Evolutionary conservation across 1,140 invertebrate species (phyloP).

Genomic region (Anthonomus grandis): DNA sequence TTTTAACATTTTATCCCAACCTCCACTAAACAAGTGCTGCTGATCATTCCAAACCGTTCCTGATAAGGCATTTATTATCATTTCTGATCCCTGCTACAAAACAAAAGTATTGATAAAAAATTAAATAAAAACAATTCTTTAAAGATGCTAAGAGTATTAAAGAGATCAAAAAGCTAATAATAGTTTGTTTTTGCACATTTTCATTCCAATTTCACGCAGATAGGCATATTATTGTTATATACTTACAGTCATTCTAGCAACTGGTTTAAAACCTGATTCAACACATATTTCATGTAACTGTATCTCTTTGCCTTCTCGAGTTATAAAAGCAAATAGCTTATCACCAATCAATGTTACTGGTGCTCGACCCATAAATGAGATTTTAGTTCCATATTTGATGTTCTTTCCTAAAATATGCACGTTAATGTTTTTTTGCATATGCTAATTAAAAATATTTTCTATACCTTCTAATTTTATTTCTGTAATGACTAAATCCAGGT

Average conservation of each 20-base stretch:
- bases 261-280: conserved; percentile 19
- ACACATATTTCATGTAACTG: conserved; percentile 41
- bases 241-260: conserved; percentile 21
- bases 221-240: too few species aligned
- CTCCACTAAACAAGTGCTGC: conserved; percentile 47
- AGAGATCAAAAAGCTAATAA: too few species aligned
- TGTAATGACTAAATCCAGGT: conserved; percentile 49
- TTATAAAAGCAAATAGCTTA: conserved; percentile 42
- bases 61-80: conserved; percentile 49
- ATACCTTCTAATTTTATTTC: conserved; percentile 45
- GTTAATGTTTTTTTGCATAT: conserved; percentile 2
- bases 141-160: too few species aligned
- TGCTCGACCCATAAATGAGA: conserved; percentile 45
- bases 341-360: conserved; percentile 43
- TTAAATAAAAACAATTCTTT: too few species aligned
- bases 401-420: conserved; percentile 38
- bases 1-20: conserved; percentile 51
- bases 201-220: too few species aligned
- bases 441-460: neutral
- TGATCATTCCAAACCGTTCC: conserved; percentile 39
- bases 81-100: conserved; percentile 47
- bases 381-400: conserved; percentile 40
- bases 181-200: too few species aligned
- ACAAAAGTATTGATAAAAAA: conserved; percentile 6
- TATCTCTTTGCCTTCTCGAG: conserved; percentile 45